phyloP scores from a whole-genome alignment of 2,888 invertebrate species.

The Aleiodes testaceus region DNA sequence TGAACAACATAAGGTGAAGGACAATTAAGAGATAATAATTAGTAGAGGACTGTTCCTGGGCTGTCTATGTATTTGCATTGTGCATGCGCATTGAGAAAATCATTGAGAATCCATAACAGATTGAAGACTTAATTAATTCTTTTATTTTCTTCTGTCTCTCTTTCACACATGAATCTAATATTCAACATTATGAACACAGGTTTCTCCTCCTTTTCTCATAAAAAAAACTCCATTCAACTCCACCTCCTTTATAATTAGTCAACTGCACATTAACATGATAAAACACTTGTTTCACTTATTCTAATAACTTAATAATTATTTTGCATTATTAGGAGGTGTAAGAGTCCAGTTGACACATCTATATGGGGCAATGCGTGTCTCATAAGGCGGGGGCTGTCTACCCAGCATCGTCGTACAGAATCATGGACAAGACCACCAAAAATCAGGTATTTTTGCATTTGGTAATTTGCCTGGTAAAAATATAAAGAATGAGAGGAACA shows the following conservation, averaged over 20 bases:
- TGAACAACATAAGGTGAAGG: background rate
- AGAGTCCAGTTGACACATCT: conserved; percentile 67
- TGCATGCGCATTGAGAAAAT: conserved; percentile 11
- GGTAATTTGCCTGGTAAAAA: conserved; percentile 9
- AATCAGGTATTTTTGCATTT: conserved; percentile 61
- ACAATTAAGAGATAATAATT: background rate
- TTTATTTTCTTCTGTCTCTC: background rate
- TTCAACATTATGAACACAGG: too few relatives aligned
- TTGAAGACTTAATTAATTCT: background rate
- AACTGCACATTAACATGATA: too few relatives aligned
- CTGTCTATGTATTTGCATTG: background rate
- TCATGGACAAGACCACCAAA: conserved; percentile 71
- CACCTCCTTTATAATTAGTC: too few relatives aligned
- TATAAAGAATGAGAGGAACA: conserved; percentile 3
- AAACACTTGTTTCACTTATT: too few relatives aligned
- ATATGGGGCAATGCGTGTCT: conserved; percentile 87
- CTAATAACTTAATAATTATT: background rate
- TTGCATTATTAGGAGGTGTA: conserved; percentile 58
- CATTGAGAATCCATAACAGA: background rate
- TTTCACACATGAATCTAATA: too few relatives aligned
- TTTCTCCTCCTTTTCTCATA: too few relatives aligned
- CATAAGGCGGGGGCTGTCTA: conserved; percentile 78
- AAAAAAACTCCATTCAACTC: too few relatives aligned
- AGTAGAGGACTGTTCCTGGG: background rate
- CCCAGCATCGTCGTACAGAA: conserved; percentile 76